Base-by-base conservation (phyloP, 2,888 invertebrate genomes). In the Heliconius aoede region DNA sequence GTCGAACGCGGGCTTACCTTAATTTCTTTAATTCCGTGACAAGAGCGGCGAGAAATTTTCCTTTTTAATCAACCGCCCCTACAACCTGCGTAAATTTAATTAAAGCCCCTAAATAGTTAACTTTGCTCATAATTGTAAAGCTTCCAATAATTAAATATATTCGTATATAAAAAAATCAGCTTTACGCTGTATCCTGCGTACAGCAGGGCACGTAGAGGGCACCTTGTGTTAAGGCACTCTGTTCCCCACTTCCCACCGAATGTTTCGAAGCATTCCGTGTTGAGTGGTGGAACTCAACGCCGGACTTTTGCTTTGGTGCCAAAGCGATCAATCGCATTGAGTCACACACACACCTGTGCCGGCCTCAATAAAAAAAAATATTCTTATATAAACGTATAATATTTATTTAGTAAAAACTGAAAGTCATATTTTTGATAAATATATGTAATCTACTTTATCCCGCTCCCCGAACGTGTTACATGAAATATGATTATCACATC, bases 61-160 rank as follows among this genome's bases (percentile, higher is more conserved):
- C 86, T 87, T 88, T 89, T 90, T 87, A 89, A 89, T 88, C 87
- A 86, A 85, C 81, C 83, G 77, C 86, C 86, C 84, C 84, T 79
- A 85, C 80, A 81, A 72, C 76, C 67, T 72, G 58, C 72, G 85
- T 78, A 86, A 87, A 89, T 92, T 92, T 90, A 92, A 91, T 92
- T 91, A 91, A 89, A 86, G 84, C 84, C 82, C 83, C 86, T 86
- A 88, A 90, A 90, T 88, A 89, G 87, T 90, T 89, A 85, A 90
- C 89, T 90, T 90, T 86, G 87, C 87, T 86, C 89, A 90, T 92
- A 89, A 91, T 83, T 81, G 78, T 78, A 46, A 69, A 62, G n/a
- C 61, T 55, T 28, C 32, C 4, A 64, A 64, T 64, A 51, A 68
- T 68, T 61, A 51, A 55, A 30, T n/a, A 68, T 73, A 24, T 61